Evolutionary conservation across 1,140 invertebrate genomes (phyloP).

Genomic region (Druon quercuslanigerum): DNA sequence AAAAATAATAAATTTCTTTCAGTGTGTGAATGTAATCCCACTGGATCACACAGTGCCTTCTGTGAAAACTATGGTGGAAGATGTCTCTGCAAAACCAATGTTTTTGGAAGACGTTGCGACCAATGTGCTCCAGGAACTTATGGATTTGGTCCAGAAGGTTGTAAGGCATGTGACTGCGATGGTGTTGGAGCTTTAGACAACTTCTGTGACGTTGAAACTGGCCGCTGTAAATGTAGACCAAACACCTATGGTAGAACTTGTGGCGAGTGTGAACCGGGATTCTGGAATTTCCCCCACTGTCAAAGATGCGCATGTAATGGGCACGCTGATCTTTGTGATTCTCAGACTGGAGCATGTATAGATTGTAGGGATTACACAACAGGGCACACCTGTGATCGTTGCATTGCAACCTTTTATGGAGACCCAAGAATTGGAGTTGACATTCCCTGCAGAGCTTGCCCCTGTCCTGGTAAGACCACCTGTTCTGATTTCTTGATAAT

Average conservation of each 20-base stretch:
- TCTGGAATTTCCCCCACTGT: slow-evolving; percentile 97
- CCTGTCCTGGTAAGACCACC: slow-evolving; percentile 84
- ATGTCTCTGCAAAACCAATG: slow-evolving; percentile 96
- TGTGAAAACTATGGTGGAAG: slow-evolving; percentile 92
- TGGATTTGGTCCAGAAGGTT: slow-evolving; percentile 96
- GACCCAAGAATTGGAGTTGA: slow-evolving; percentile 92
- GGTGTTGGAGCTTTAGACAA: slow-evolving; percentile 95
- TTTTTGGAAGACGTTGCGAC: slow-evolving; percentile 95
- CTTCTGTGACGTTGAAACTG: slow-evolving; percentile 93
- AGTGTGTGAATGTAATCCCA: slow-evolving; percentile 94
- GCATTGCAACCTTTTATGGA: slow-evolving; percentile 94
- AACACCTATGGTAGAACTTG: slow-evolving; percentile 96
- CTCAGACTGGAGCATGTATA: slow-evolving; percentile 92
- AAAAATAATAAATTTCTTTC: slow-evolving; percentile 37
- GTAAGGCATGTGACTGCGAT: slow-evolving; percentile 96
- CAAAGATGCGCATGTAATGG: slow-evolving; percentile 97
- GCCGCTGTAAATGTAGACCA: slow-evolving; percentile 94
- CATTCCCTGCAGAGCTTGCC: slow-evolving; percentile 94
- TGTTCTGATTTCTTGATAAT: neutral
- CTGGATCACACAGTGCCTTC: slow-evolving; percentile 92
- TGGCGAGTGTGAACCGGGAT: slow-evolving; percentile 95
- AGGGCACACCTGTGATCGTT: slow-evolving; percentile 93
- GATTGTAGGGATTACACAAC: slow-evolving; percentile 92
- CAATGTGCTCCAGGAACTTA: slow-evolving; percentile 96
- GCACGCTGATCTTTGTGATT: slow-evolving; percentile 95